These are phyloP conservation scores for Gyrodactylus bullatarudis DNA, from an alignment of 1,140 invertebrate genomes.

Conservation along the genomic window DNA sequence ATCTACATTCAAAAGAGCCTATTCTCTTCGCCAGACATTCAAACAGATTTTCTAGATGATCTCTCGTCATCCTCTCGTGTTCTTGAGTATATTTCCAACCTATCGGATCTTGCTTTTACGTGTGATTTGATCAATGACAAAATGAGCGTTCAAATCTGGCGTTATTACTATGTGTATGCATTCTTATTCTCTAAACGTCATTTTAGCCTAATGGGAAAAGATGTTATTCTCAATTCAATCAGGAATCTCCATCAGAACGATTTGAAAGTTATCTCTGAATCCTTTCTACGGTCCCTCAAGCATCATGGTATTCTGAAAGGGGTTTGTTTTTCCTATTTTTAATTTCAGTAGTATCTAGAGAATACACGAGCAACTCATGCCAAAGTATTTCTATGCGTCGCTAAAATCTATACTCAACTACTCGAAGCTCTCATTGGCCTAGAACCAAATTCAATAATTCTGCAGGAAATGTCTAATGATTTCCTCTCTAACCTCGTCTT, in stretches of 20 bases:
- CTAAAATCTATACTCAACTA: too few relatives aligned
- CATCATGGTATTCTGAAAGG: too few relatives aligned
- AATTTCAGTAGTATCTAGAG: too few relatives aligned
- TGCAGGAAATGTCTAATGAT: neutral
- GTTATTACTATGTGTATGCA: neutral
- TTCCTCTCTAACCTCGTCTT: neutral
- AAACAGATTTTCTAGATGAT: neutral
- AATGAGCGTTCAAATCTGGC: neutral
- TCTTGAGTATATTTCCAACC: neutral
- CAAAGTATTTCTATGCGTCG: neutral
- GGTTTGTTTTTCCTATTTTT: too few relatives aligned
- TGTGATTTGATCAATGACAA: neutral
- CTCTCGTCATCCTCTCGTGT: neutral
- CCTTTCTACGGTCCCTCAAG: too few relatives aligned
- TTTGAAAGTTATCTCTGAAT: too few relatives aligned
- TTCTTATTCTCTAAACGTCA: too few relatives aligned
- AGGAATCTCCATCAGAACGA: too few relatives aligned
- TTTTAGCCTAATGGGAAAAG: too few relatives aligned
- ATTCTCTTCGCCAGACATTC: neutral
- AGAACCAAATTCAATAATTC: neutral
- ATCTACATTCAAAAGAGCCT: neutral
- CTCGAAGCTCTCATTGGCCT: neutral
- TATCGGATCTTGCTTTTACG: neutral
- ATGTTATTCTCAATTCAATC: too few relatives aligned
- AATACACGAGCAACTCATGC: too few relatives aligned